These are phyloP conservation scores for Druon quercuslanigerum DNA, from an alignment of 1,140 invertebrate genomes.

Conservation along the genomic window DNA sequence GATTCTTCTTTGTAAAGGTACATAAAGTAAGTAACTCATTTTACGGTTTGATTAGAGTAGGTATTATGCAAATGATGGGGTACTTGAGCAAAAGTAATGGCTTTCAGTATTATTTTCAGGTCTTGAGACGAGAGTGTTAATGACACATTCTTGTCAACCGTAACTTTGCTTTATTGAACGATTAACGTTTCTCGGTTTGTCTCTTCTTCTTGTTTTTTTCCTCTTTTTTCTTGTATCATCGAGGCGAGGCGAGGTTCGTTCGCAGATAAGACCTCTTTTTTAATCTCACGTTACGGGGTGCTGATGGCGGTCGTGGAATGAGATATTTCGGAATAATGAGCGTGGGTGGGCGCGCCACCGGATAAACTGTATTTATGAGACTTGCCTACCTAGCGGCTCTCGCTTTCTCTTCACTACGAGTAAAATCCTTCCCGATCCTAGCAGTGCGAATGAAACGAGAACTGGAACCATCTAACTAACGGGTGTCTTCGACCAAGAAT, in stretches of 20 bases:
- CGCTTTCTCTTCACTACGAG: constrained; percentile 41
- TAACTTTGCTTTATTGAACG: constrained; percentile 74
- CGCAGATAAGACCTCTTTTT: constrained; percentile 66
- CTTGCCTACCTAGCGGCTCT: constrained; percentile 48
- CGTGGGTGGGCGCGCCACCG: constrained; percentile 70
- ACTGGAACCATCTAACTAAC: constrained; percentile 10
- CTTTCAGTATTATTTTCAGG: constrained; percentile 62
- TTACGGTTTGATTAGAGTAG: neutral
- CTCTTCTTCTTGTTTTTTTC: constrained; percentile 39
- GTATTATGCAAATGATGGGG: constrained; percentile 29
- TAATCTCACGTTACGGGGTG: constrained; percentile 63
- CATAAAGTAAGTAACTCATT: neutral
- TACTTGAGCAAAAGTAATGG: constrained; percentile 59
- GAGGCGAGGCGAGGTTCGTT: constrained; percentile 38
- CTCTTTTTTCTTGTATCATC: constrained; percentile 41
- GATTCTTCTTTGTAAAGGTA: constrained; percentile 3
- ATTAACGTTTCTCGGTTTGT: constrained; percentile 69
- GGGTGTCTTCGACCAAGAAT: constrained; percentile 10
- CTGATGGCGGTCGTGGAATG: constrained; percentile 58
- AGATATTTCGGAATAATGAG: constrained; percentile 76
- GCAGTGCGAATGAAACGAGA: constrained; percentile 36
- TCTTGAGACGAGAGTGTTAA: constrained; percentile 58
- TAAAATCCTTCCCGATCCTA: constrained; percentile 44
- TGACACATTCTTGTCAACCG: constrained; percentile 65
- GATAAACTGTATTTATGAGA: constrained; percentile 74